Percentiles rank a stretch among this genome's conserved stretches.
phyloP scores from a whole-genome alignment of 2,888 invertebrate species.

The Sarcophaga caerulescens region DNA sequence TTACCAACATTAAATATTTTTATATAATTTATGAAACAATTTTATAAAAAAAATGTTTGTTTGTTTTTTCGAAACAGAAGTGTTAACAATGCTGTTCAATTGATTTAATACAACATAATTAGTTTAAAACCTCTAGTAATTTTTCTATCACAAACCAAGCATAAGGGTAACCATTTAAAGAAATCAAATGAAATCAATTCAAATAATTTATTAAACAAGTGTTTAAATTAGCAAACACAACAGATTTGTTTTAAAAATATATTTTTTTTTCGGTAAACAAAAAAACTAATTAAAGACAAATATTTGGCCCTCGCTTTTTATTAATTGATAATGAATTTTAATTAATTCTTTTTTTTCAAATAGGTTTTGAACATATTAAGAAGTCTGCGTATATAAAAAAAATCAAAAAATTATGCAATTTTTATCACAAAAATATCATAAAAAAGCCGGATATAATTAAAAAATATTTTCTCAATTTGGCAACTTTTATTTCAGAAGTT shows the following conservation, averaged over 20 bases:
- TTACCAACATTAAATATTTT: too few relatives aligned
- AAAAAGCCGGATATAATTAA: conserved; percentile 46
- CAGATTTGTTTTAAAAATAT: background rate
- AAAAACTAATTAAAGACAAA: background rate
- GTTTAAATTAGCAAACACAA: background rate
- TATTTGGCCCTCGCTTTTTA: background rate
- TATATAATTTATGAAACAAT: background rate
- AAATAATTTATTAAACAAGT: too few relatives aligned
- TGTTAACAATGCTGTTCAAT: background rate
- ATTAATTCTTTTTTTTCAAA: background rate
- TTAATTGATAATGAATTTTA: background rate
- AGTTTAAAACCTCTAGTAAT: too few relatives aligned
- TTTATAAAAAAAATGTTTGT: background rate
- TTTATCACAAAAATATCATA: conserved; percentile 1
- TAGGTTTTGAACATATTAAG: background rate
- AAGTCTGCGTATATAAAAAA: background rate
- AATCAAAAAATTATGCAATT: background rate
- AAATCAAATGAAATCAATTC: background rate
- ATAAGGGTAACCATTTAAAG: background rate
- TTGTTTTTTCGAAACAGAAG: background rate
- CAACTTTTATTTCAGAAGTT: background rate
- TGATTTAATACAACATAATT: background rate
- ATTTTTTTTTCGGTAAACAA: background rate
- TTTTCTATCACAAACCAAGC: too few relatives aligned
- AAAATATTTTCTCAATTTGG: conserved; percentile 23